Base-by-base conservation (phyloP, 2,888 invertebrate species). In the Lordiphosa fenestrarum region DNA sequence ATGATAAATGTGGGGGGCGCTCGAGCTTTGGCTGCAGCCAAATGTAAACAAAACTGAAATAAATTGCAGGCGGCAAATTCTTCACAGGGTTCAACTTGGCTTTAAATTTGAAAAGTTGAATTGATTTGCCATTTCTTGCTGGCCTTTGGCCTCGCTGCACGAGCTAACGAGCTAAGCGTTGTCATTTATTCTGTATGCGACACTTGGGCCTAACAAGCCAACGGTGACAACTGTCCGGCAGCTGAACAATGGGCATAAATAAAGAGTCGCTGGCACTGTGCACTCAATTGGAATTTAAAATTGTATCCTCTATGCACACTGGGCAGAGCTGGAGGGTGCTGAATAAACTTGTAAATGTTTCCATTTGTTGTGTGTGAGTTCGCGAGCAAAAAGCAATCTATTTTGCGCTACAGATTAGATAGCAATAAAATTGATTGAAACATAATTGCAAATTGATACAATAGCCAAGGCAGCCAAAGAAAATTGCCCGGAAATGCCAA, bases 131-230 rank as follows among this genome's bases (percentile, higher is more conserved):
- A 25, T 25, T 25, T 19, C 9, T 73, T 70, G 73, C 81, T 73
- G 77, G 70, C 66, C 54, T 33, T 60, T 72, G 55, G 64, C 57
- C 48, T 49, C 54, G 54, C 39, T 75, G 59, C 44, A 61, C 50
- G n/a, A n/a, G n/a, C 67, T 84, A 76, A 76, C 76, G 73, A 84
- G 84, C 82, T 53, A 38, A 64, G 62, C 57, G 64, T 61, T 70
- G 30, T 23, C 13, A 10, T 49, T 37, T 39, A 25, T 38, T 38
- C 37, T 72, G 80, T 75, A 75, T 78, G 69, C 80, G 72, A 60
- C 69, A 65, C 65, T 71, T 57, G 84, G 66, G 84, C 81, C 83
- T 83, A 75, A 75, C 75, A 83, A 83, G 84, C 74, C 59, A 81
- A 81, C 57, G 82, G 82, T 76, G 62, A 51, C 66, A 57, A 66